phyloP scores from a whole-genome alignment of 1,140 invertebrate genomes.

The Drosophila kanapiae region DNA sequence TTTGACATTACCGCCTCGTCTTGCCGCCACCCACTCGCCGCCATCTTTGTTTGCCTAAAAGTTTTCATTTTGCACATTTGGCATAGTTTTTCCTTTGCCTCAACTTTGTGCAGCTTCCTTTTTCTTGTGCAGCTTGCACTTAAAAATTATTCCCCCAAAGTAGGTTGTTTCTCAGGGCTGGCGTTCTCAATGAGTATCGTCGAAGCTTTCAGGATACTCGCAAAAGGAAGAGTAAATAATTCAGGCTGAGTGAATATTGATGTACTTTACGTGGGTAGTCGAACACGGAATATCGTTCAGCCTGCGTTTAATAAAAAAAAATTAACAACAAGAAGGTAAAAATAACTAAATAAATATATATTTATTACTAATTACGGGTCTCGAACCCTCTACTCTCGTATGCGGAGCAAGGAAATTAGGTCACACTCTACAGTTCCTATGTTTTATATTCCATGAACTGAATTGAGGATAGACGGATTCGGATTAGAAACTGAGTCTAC shows the following conservation, averaged over 20 bases:
- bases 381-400: not conserved
- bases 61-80: constrained; percentile 56
- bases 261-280: constrained; percentile 2
- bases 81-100: constrained; percentile 35
- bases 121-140: constrained; percentile 31
- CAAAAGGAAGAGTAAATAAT: constrained; percentile 25
- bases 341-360: not conserved
- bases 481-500: too few species aligned
- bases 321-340: not conserved
- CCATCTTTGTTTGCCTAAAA: constrained; percentile 51
- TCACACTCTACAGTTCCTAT: not conserved
- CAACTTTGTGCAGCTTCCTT: constrained; percentile 27
- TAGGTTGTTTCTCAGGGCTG: constrained; percentile 21
- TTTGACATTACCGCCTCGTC: constrained; percentile 48
- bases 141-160: constrained; percentile 15
- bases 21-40: not conserved
- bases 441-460: too few species aligned
- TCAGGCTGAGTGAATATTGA: constrained; percentile 39
- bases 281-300: constrained; percentile 22
- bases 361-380: not conserved
- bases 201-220: constrained; percentile 13
- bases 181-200: constrained; percentile 26
- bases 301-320: too few species aligned
- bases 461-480: too few species aligned
- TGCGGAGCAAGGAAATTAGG: not conserved